Base-by-base conservation (phyloP, 2,113 vertebrate species). In the Uropsilus gracilis region DNA sequence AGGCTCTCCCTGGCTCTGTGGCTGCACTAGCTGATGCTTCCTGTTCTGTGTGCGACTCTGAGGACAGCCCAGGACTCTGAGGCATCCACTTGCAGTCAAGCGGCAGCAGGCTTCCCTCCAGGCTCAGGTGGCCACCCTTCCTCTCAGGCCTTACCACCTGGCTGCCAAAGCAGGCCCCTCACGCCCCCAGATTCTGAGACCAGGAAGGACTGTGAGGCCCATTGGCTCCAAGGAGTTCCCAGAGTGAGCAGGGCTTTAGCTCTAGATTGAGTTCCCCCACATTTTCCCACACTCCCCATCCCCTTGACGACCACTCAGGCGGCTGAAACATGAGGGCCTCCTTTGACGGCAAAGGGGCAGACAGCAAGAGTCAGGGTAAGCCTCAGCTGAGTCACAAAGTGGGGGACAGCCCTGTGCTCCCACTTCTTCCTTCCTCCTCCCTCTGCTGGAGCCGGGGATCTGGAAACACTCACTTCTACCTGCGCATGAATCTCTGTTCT, bases 31-130 rank as follows among this genome's bases (percentile, higher is more conserved):
- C 20, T 82, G 12, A 0, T 44, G 78, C 55, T 97, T 97, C 97
- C 97, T 96, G 96, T 91, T 94, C 93, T 91, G 75, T 55, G 61
- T 91, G 75, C 50, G 61, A 71, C 84, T n/a, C 75, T 91, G 7
- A 55, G 76, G 63, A n/a, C 59, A 94, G 93, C 64, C 46, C 92
- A 94, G 93, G 91, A 68, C 57, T 37, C 77, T 84, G 7, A 72
- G 86, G 83, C 34, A 75, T 73, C 83, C 84, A 75, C 83, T 83
- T 93, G 34, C 42, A 94, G 86, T 16, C 20, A 69, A 85, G 82
- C 85, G 32, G 84, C n/a, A 78, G 86, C 91, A n/a, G 16, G 28
- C 78, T 80, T 71, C 75, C 86, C 64, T 53, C 53, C 83, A 34
- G 68, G 55, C 18, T 1, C 3, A 69, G 17, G 22, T 1, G 12